Evolutionary conservation across 2,113 vertebrate genomes (phyloP).

Genomic region (Struthio camelus): DNA sequence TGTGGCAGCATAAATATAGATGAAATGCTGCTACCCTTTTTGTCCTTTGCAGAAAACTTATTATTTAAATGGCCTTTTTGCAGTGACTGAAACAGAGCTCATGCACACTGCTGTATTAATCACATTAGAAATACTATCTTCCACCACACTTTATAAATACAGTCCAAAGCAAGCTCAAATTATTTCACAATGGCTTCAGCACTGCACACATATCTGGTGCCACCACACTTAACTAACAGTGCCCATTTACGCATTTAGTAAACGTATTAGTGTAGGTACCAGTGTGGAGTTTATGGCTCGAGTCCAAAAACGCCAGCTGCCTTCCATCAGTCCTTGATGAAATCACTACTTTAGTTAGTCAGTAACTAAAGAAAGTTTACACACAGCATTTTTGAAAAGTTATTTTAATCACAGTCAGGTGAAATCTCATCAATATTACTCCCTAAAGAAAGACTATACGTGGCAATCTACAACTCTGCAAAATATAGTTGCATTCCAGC

Average conservation of each 20-base stretch:
- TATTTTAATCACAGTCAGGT: not conserved
- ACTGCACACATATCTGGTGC: accelerated
- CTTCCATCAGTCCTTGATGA: not conserved
- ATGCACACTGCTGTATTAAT: accelerated
- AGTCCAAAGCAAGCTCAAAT: not conserved
- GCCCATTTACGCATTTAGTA: accelerated
- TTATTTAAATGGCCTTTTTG: not conserved
- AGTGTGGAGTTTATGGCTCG: accelerated
- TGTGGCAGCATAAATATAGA: constrained; percentile 9
- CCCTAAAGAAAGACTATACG: not conserved
- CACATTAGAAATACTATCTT: not conserved
- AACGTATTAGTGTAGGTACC: accelerated
- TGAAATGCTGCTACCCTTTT: not conserved
- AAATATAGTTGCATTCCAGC: accelerated
- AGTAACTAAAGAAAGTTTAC: not conserved
- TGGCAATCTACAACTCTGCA: not conserved
- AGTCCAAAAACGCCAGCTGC: not conserved
- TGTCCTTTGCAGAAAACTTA: not conserved
- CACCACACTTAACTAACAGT: accelerated
- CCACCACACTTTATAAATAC: accelerated
- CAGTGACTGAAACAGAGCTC: not conserved
- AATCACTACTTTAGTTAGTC: not conserved
- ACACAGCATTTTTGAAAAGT: not conserved
- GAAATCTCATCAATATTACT: not conserved
- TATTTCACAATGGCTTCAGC: not conserved